Conservation (phyloP, 2,797 vertebrate genomes). For the Sorex maritimensis region DNA sequence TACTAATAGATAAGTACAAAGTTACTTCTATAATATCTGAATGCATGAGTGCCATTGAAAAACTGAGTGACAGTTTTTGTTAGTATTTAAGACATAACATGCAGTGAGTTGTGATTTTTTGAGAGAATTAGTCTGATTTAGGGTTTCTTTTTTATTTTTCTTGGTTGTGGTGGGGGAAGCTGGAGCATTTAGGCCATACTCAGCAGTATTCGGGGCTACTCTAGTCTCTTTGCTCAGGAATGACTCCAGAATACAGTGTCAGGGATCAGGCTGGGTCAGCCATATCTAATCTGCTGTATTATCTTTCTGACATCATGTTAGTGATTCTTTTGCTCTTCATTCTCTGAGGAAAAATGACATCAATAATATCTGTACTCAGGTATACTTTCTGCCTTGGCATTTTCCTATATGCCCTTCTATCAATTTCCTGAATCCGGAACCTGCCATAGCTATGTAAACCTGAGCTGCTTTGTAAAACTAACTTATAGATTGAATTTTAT, state of each 20-base stretch:
- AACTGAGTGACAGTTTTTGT: background rate
- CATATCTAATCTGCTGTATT: no score
- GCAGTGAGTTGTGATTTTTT: background rate
- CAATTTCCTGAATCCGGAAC: background rate
- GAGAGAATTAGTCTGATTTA: background rate
- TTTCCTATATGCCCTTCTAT: background rate
- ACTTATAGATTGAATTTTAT: background rate
- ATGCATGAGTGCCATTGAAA: background rate
- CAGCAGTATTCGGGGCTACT: no score
- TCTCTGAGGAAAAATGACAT: background rate
- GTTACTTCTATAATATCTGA: background rate
- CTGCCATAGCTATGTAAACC: background rate
- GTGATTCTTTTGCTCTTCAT: background rate
- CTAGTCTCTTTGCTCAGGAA: no score
- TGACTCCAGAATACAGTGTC: no score
- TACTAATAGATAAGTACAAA: background rate
- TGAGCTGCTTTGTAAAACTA: conserved; percentile 23
- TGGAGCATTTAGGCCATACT: no score
- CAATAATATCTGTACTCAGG: background rate
- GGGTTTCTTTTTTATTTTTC: background rate
- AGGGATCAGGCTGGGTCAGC: no score
- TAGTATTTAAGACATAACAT: conserved; percentile 1
- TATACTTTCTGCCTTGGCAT: background rate
- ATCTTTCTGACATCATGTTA: background rate
- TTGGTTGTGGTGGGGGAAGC: no score